Conservation (phyloP, 2,797 vertebrate genomes). For the Heterohyrax brucei region DNA sequence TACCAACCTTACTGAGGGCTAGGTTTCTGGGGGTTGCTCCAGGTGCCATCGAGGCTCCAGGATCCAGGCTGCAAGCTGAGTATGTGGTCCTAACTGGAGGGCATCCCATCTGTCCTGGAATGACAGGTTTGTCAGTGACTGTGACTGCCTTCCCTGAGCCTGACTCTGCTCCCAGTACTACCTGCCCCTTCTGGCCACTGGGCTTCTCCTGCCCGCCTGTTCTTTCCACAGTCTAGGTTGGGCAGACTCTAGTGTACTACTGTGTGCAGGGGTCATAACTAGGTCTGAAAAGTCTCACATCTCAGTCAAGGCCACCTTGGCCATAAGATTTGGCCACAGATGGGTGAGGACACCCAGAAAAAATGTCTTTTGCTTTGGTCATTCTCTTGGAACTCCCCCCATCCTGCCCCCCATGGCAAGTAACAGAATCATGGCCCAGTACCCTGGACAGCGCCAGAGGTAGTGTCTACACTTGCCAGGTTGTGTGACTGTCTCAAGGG, state of each 20-base stretch:
- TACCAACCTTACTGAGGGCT: neutral
- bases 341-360: neutral
- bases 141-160: neutral
- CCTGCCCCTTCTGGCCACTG: neutral
- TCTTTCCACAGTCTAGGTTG: neutral
- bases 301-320: neutral
- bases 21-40: neutral
- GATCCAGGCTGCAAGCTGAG: neutral
- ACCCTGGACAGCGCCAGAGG: neutral
- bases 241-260: neutral
- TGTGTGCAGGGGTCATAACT: neutral
- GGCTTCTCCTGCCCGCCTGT: neutral
- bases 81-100: neutral
- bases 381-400: neutral
- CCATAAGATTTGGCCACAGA: neutral
- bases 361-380: neutral
- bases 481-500: no score
- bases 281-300: neutral
- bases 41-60: neutral
- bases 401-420: no score
- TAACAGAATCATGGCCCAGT: neutral
- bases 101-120: neutral
- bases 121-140: neutral
- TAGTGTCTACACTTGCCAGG: rapidly evolving
- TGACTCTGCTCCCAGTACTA: neutral